Evolutionary conservation across 2,797 vertebrate species (phyloP).

Genomic region (Hypotaenidia okinawae): DNA sequence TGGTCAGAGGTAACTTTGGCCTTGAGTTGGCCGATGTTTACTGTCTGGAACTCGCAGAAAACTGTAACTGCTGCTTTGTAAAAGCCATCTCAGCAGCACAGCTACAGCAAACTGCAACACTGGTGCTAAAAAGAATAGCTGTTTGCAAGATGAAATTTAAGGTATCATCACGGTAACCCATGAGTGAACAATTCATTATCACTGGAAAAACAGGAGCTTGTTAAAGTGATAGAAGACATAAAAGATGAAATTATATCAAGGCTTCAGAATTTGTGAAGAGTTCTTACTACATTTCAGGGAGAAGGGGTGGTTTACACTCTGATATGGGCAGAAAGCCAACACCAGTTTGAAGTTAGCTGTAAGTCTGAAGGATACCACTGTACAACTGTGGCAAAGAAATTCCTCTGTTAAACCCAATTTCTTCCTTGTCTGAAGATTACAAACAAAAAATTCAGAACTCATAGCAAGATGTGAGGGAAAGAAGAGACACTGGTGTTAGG

Average conservation of each 20-base stretch:
- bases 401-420: background rate
- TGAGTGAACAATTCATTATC: rapidly evolving
- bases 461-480: background rate
- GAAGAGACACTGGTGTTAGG: background rate
- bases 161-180: background rate
- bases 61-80: no score
- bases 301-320: background rate
- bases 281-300: background rate
- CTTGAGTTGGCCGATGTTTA: no score
- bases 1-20: no score
- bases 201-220: background rate
- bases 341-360: background rate
- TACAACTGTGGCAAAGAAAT: background rate
- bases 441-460: background rate
- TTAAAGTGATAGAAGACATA: background rate
- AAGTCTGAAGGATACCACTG: background rate
- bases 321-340: background rate
- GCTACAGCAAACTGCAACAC: no score
- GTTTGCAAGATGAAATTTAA: background rate
- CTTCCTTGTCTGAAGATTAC: background rate
- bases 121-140: background rate
- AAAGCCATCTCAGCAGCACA: no score
- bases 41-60: no score
- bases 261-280: background rate
- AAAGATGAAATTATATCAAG: background rate